A percentile compares a stretch with the other conserved stretches of the same genome.
Conservation (phyloP, 2,797 vertebrate species). For the Thripadectes ignobilis region DNA sequence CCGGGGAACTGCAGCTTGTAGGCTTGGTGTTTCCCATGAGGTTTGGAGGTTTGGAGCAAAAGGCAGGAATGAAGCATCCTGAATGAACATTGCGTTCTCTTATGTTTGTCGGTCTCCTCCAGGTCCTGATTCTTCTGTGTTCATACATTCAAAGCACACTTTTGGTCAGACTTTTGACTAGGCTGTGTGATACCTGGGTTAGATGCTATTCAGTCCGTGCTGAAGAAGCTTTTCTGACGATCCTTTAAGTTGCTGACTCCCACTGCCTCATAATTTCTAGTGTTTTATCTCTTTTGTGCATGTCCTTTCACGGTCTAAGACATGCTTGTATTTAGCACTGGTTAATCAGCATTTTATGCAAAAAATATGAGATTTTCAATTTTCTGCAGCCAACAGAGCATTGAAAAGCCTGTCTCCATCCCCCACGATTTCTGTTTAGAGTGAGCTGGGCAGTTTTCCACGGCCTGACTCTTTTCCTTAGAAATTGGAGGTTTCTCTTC, state of each 20-base stretch:
- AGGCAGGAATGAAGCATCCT: neutral
- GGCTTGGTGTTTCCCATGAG: neutral
- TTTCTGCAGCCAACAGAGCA: neutral
- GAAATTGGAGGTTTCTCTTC: neutral
- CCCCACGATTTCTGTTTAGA: neutral
- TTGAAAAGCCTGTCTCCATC: neutral
- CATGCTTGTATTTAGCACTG: neutral
- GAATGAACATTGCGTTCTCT: neutral
- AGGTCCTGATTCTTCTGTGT: neutral
- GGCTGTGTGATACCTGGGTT: neutral
- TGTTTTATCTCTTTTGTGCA: neutral
- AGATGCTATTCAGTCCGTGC: neutral
- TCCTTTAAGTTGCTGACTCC: neutral
- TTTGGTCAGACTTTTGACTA: neutral
- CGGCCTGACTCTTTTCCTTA: neutral
- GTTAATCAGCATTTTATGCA: conserved; percentile 1
- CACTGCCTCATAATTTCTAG: neutral
- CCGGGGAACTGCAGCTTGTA: neutral
- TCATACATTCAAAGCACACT: neutral
- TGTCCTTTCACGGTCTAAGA: neutral
- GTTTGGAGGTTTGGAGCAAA: neutral
- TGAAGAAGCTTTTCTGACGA: neutral
- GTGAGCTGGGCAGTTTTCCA: neutral
- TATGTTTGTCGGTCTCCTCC: neutral
- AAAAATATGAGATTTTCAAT: neutral